Evolutionary conservation across 2,113 vertebrate species (phyloP).

Genomic region (Macquaria australasica): DNA sequence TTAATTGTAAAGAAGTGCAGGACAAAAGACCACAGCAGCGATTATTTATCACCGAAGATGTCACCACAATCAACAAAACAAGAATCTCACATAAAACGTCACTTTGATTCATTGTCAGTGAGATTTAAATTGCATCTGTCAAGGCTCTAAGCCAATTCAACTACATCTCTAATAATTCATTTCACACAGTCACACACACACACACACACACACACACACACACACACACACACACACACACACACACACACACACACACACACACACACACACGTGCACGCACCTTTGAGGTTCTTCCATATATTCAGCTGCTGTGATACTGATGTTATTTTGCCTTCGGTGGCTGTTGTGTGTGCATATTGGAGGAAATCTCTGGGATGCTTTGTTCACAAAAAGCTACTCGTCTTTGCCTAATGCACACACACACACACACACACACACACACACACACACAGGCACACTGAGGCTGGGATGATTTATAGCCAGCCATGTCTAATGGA

Average conservation of each 20-base stretch:
- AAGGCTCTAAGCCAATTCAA: conserved; percentile 44
- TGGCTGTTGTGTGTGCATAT: conserved; percentile 16
- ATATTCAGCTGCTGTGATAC: conserved; percentile 32
- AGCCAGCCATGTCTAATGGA: conserved; percentile 83
- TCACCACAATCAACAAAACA: conserved; percentile 38
- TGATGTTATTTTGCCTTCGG: conserved; percentile 17
- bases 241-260: conserved; percentile 8
- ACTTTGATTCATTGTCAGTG: conserved; percentile 56
- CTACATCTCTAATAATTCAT: conserved; percentile 48
- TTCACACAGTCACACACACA: not conserved
- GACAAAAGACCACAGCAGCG: conserved; percentile 20
- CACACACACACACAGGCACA: conserved; percentile 18
- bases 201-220: too few relatives aligned
- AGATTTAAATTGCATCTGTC: conserved; percentile 55
- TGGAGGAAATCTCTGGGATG: conserved; percentile 47
- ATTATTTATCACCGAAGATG: conserved; percentile 48
- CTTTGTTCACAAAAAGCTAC: conserved; percentile 57
- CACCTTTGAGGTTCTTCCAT: conserved; percentile 2
- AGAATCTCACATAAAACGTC: conserved; percentile 38
- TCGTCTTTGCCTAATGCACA: conserved; percentile 33
- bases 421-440: conserved; percentile 15
- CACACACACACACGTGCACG: conserved; percentile 14
- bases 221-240: not conserved
- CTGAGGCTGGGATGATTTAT: conserved; percentile 83
- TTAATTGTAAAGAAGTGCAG: conserved; percentile 15